Evolutionary conservation across 2,113 vertebrate species (phyloP), one percentile per base, ranked within the genome.

Genomic region (Theristicus caerulescens): DNA sequence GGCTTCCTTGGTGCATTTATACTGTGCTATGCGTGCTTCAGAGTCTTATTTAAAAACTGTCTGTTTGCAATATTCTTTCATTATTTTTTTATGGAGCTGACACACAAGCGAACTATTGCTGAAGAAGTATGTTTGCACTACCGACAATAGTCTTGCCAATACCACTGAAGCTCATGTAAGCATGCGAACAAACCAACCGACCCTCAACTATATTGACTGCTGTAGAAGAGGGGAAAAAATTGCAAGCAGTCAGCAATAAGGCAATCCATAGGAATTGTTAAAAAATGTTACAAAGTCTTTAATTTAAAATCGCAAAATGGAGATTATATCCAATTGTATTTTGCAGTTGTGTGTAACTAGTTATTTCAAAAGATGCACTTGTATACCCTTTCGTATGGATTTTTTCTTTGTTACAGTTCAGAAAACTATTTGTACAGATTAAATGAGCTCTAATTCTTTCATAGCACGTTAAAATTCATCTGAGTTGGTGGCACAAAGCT

Each of bases 201-300:
- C 8, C 10, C 31, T 80, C 40, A 62, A 9, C 40, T 73, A 6
- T n/a, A 26, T 14, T 27, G 26, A 58, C 34, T 82, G 73, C 52
- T 76, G 13, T 67, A 55, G 59, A 64, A 74, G 64, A 26, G 44
- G 15, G n/a, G 9, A 7, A 2, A 2, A 0, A 54, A 70, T 42
- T 69, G 46, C 31, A 80, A 76, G 32, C 88, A 57, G 61, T 62
- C 57, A 71, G 34, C 94, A 92, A 81, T 88, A 95, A 80, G 78
- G 85, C 78, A 97, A 87, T 95, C 86, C 52, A n/a, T 26, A 88
- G 66, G 61, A 64, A 90, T 54, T 93, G 88, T 95, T 97, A 58
- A 18, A 34, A 95, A 73, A 83, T 42, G 15, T 67, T 82, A 20
- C 12, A 14, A 40, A 38, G 21, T 88, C 38, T 78, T 88, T 42